These are phyloP conservation scores for Anarrhichthys ocellatus DNA, from an alignment of 2,113 vertebrate species.

Conservation along the genomic window DNA sequence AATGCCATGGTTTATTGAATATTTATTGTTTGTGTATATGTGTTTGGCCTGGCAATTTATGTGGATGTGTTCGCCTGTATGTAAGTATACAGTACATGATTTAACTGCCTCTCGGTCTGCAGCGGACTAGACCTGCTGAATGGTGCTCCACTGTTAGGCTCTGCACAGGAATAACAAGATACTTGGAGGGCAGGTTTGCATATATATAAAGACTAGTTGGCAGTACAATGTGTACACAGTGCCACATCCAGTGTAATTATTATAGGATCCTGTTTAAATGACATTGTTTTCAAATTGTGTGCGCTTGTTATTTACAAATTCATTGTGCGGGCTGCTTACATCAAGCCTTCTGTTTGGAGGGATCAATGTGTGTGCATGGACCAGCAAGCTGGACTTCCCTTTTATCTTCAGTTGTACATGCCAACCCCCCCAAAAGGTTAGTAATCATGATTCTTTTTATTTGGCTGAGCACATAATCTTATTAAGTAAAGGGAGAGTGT, in stretches of 20 bases:
- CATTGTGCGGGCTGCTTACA: background rate
- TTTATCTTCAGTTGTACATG: conserved; percentile 18
- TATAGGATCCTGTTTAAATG: conserved; percentile 12
- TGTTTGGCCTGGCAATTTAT: conserved; percentile 16
- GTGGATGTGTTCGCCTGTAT: background rate
- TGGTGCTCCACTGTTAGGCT: conserved; percentile 58
- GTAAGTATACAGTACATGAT: background rate
- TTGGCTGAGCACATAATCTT: background rate
- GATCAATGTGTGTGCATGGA: background rate
- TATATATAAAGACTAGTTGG: conserved; percentile 9
- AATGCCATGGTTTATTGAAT: background rate
- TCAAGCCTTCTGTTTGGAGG: background rate
- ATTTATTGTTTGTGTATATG: conserved; percentile 5
- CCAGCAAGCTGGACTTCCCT: conserved; percentile 1
- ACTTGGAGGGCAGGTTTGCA: conserved; percentile 42
- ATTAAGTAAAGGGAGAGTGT: background rate
- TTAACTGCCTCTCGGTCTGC: conserved; percentile 24
- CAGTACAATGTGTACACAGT: conserved; percentile 7
- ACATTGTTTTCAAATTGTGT: conserved; percentile 2
- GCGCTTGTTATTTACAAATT: conserved; percentile 1
- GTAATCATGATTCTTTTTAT: conserved; percentile 1
- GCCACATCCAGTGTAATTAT: conserved; percentile 1
- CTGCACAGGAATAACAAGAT: conserved; percentile 67
- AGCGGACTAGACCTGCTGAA: conserved; percentile 61
- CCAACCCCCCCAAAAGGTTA: background rate